Conservation (phyloP, 2,113 vertebrate genomes). For the Melanostigma gelatinosum region DNA sequence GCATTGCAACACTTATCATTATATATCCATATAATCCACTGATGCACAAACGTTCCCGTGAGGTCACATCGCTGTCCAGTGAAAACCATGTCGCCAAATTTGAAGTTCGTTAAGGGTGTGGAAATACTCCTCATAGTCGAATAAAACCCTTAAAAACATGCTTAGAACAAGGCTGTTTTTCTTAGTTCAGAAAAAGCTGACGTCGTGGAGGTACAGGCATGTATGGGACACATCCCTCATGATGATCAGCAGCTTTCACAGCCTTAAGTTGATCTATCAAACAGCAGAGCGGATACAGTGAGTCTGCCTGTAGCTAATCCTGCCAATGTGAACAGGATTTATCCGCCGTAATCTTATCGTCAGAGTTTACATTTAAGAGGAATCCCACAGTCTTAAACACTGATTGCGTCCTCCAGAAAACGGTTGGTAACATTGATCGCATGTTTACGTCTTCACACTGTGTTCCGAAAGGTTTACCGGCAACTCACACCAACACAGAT, state of each 20-base stretch:
- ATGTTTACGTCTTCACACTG: neutral
- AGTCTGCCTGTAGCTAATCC: slow-evolving; percentile 36
- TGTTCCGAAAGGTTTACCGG: neutral
- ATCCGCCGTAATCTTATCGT: slow-evolving; percentile 31
- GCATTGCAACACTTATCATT: too few relatives aligned
- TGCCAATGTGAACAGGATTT: slow-evolving; percentile 16
- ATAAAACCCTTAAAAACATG: neutral
- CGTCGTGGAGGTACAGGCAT: neutral
- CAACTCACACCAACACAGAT: neutral
- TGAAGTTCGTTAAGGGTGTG: neutral
- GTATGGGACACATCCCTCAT: slow-evolving; percentile 11
- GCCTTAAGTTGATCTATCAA: slow-evolving; percentile 28
- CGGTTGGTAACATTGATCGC: neutral
- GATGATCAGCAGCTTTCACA: slow-evolving; percentile 32
- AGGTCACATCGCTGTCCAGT: neutral
- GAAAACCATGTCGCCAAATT: neutral
- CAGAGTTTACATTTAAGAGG: slow-evolving; percentile 24
- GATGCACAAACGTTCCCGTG: slow-evolving; percentile 17
- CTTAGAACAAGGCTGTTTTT: neutral
- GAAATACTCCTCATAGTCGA: neutral
- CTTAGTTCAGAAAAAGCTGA: neutral
- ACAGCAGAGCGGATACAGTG: slow-evolving; percentile 18
- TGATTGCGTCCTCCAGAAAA: slow-evolving; percentile 15
- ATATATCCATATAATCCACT: neutral
- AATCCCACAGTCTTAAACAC: slow-evolving; percentile 9